phyloP scores from a whole-genome alignment of 2,888 invertebrate species.

The Hipparchia sbordonii region DNA sequence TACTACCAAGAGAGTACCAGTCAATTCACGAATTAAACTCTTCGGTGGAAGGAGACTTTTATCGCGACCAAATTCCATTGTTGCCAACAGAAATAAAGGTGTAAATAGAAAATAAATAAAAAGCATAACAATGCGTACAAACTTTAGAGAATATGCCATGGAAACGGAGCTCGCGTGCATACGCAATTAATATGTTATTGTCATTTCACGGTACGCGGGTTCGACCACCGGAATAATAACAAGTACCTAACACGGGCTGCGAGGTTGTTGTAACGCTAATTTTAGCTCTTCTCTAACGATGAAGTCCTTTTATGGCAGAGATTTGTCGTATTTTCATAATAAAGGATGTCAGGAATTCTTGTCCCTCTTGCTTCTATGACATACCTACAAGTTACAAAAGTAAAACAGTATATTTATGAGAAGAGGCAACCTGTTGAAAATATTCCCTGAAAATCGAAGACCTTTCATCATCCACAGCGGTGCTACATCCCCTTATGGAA shows the following conservation, averaged over 20 bases:
- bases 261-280: not conserved
- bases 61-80: no score
- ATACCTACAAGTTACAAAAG: not conserved
- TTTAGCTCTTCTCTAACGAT: constrained; percentile 14
- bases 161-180: constrained; percentile 23
- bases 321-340: constrained; percentile 15
- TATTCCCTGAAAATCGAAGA: not conserved
- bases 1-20: no score
- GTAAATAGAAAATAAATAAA: no score
- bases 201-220: constrained; percentile 27
- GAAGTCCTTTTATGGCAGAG: constrained; percentile 7
- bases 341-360: constrained; percentile 2
- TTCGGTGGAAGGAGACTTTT: no score
- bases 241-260: not conserved
- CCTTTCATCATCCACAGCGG: no score
- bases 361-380: not conserved
- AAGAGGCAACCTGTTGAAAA: not conserved
- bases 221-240: constrained; percentile 20
- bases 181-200: constrained; percentile 33
- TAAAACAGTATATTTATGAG: not conserved
- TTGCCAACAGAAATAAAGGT: no score
- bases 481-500: no score
- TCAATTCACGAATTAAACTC: no score
- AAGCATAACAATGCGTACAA: constrained; percentile 28
- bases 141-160: not conserved